Base-by-base conservation (phyloP, 2,797 vertebrate genomes). In the Acanthopagrus latus region DNA sequence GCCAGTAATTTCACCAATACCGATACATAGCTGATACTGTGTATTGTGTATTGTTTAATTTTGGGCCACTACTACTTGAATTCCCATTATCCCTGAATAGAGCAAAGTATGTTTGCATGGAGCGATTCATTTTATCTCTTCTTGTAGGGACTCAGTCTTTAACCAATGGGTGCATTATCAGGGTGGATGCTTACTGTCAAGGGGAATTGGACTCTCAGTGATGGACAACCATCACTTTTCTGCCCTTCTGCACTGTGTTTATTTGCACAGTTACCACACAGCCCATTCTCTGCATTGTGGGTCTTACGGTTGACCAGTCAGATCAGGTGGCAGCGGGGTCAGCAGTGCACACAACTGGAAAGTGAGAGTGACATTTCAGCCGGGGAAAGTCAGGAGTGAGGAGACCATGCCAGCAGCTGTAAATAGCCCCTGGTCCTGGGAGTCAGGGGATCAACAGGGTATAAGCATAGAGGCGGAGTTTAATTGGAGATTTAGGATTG, bases 301-400 rank as follows among this genome's bases (percentile, higher is more conserved):
- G 18, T 64, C 65, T 72, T 65, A 46, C 25, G 79, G 78, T 27
- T 43, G 74, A 43, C 75, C 70, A 44, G 64, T 64, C 51, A 74
- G 80, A 59, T 29, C 55, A 74, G 57, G 55, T 73, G 72, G 48
- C 80, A 56, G 67, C 5, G 10, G 71, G 70, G 81, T 86, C 80
- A 77, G 66, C 47, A 25, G 66, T 67, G 48, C 78, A 83, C 79
- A 64, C 1, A n/a, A 56, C 18, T 57, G 78, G 56, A 67, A 83
- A 87, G 82, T 82, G 73, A 87, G 85, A 84, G 73, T 77, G 81
- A 86, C 83, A 82, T 59, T 86, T 67, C 64, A 81, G 52, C 72
- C 0, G 33, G 62, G 51, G 54, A 67, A 74, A 84, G 74, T 84
- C 78, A 74, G 70, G 78, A 38, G 68, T 74, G 69, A 71, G 51